Evolutionary conservation across 2,888 invertebrate species (phyloP), one percentile per base, ranked within the genome.

Genomic region (Branchellion lobata): DNA sequence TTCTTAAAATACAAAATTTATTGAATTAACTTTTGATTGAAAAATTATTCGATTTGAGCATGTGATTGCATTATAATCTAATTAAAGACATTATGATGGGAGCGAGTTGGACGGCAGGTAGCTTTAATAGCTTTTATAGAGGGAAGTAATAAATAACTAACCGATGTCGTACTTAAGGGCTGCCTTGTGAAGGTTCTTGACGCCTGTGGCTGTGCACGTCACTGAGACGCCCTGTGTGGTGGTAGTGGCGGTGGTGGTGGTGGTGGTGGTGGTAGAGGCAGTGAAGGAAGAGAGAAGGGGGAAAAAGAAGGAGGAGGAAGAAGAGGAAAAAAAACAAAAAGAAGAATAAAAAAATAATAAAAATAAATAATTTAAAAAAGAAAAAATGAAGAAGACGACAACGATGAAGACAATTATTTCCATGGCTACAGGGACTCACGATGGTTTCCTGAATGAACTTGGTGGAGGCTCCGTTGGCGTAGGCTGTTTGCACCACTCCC

Each of bases 401-500:
- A n/a, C 14, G 33, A 29, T 33, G 34, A 72, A 11, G 27, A 65
- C 21, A 18, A 65, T 65, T 3, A 65, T 65, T 14, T 40, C 93
- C 91, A 94, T 95, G 88, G 24, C 89, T 51, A 29, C 29, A 3
- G 8, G 34, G 8, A 18, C 21, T 31, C 5, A 33, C 24, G n/a
- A 29, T 34, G 71, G 5, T 29, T 14, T 90, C 84, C 33, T 84
- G 90, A 83, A 98, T 95, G 86, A 96, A 98, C 83, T 92, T 91
- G 0, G 97, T 98, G 0, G 97, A 97, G 61, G 92, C 94, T 0
- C 98, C 98, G 88, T 99, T 99, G 0, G 99, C 96, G 88, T 99
- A 99, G 0, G 98, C 99, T 0, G 98, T 99, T 89, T 99, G 99
- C 0, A 99, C 93, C 11, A 99, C 89, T 0, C 96, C 97, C 51